Evolutionary conservation across 1,140 invertebrate genomes (phyloP).

Genomic region (Drosophila orena): DNA sequence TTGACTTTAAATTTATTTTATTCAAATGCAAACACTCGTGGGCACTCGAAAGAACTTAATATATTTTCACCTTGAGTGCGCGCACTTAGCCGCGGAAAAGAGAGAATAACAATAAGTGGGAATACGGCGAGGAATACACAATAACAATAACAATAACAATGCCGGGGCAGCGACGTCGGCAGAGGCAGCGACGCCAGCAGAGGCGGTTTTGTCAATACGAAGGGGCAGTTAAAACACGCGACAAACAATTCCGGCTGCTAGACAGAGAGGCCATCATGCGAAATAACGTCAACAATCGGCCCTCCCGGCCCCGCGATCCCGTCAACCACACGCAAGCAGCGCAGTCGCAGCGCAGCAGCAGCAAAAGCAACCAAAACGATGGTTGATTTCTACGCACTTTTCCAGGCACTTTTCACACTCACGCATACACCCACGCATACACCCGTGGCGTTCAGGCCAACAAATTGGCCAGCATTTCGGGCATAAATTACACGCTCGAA

Average conservation of each 20-base stretch:
- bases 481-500: conserved; percentile 36
- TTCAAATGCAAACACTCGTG: conserved; percentile 65
- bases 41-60: conserved; percentile 76
- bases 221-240: conserved; percentile 57
- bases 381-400: conserved; percentile 60
- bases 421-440: conserved; percentile 14
- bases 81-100: conserved; percentile 71
- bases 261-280: conserved; percentile 39
- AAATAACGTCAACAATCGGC: conserved; percentile 46
- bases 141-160: conserved; percentile 55
- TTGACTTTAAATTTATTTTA: conserved; percentile 72
- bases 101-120: conserved; percentile 52
- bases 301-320: conserved; percentile 34
- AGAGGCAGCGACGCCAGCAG: conserved; percentile 1
- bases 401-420: conserved; percentile 26
- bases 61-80: conserved; percentile 78
- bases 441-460: conserved; percentile 31
- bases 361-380: conserved; percentile 58
- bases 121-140: conserved; percentile 14
- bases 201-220: conserved; percentile 55
- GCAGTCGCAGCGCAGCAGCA: conserved; percentile 26
- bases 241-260: conserved; percentile 62
- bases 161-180: conserved; percentile 22
- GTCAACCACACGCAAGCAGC: conserved; percentile 24
- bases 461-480: conserved; percentile 40